Evolutionary conservation across 2,888 invertebrate genomes (phyloP), one percentile per base, ranked within the genome.

Genomic region (Phlogophora meticulosa): DNA sequence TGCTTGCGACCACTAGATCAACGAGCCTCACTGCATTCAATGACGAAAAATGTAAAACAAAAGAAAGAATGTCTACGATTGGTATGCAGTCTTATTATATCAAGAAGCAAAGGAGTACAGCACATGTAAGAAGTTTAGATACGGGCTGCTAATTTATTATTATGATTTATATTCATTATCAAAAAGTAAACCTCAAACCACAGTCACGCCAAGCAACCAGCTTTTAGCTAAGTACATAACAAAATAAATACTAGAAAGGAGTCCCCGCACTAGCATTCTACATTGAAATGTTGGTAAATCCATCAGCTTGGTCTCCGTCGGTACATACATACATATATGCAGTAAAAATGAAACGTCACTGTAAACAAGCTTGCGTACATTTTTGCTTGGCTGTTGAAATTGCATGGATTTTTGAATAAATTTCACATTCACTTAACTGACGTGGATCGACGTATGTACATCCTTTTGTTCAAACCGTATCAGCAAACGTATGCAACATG

Each of bases 371-470:
- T 46, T 28, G 46, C 65, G 24, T 60, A 60, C 24, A 62, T 65
- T 77, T 62, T 74, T 66, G 61, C 51, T 55, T 52, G 49, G 36
- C 63, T 40, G 66, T 70, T 57, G 45, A 55, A 77, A 66, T 74
- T 77, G 60, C 51, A 71, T 42, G 74, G 53, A 51, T 63, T 61
- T 77, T 74, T 76, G 59, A 63, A 72, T 76, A 67, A 60, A 77
- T 66, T 73, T 74, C 45, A 71, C 53, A 64, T 70, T 58, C 74
- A 34, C 52, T 74, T 71, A 66, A 65, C 72, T 62, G 67, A 53
- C 55, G 40, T 59, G 38, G 32, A 61, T 72, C 62, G 62, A 72
- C 76, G 48, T n/a, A n/a, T n/a, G n/a, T 71, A 56, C 55, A 72
- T 67, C 59, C 34, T 46, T 57, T 72, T 76, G 72, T 58, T 76